Conservation (phyloP, 2,113 vertebrate genomes). For the Vulpes lagopus region DNA sequence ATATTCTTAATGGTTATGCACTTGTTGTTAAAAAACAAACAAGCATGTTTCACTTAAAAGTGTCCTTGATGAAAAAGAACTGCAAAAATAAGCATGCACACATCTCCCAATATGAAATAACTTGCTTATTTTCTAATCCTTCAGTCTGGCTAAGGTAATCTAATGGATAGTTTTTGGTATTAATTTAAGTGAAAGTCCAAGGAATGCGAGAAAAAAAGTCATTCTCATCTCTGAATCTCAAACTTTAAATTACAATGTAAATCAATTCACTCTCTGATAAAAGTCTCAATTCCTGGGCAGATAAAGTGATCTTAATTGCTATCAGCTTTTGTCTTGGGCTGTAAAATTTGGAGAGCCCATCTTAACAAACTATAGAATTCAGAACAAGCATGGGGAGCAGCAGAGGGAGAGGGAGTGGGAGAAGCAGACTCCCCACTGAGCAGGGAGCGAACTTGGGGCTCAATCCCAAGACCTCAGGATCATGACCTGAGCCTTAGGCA, state of each 20-base stretch:
- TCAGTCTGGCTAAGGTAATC: not conserved
- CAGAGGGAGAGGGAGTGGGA: not conserved
- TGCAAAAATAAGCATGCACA: not conserved
- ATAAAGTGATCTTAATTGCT: not conserved
- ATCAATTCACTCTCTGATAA: constrained; percentile 18
- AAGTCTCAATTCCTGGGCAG: not conserved
- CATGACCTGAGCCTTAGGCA: too few species aligned
- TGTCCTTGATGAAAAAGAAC: not conserved
- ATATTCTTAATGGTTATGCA: not conserved
- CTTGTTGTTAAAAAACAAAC: not conserved
- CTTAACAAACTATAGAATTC: constrained; percentile 23
- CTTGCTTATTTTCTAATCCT: not conserved
- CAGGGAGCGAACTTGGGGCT: too few species aligned
- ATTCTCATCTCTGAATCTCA: constrained; percentile 7
- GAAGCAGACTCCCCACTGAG: too few species aligned
- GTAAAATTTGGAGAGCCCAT: not conserved
- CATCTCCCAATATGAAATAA: not conserved
- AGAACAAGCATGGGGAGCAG: not conserved
- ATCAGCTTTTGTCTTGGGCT: not conserved
- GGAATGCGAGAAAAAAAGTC: not conserved
- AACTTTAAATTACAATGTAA: constrained; percentile 52
- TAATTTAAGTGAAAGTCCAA: not conserved
- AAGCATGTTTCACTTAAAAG: not conserved
- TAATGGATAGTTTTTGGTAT: not conserved
- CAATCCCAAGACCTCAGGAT: too few species aligned